Base-by-base conservation (phyloP, 2,113 vertebrate genomes). In the Chelonoidis abingdonii region DNA sequence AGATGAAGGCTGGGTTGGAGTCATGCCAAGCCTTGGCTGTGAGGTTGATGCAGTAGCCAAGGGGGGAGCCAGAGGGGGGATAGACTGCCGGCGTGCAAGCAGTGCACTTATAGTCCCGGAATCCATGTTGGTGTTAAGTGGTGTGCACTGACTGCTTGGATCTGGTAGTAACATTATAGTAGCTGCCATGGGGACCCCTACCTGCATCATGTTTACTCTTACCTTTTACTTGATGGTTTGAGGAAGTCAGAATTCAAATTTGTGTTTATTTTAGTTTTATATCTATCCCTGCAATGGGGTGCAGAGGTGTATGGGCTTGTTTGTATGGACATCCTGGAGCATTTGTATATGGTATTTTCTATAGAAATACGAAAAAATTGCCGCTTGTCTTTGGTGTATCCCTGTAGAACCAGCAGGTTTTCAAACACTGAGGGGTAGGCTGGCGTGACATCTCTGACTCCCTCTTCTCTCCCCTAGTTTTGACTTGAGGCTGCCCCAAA, bases 71-170 rank as follows among this genome's bases (percentile, higher is more conserved):
- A 6, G 49, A 6, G 29, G 6, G 12, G 13, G 76, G 50, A 12
- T 17, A 29, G 41, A 13, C 35, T 2, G 56, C 35, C 19, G 10
- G 8, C 0, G 1, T 22, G 79, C 35, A 5, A 21, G 41, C 29
- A 0, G 1, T 8, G 52, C 0, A 0, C 2, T 38, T n/a, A 17
- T 72, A n/a, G 21, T 72, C n/a, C 31, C 14, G 80, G 59, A 19
- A n/a, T 52, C 22, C 8, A 17, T 19, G 62, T 65, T 76, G 41
- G 5, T 47, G 21, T 47, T 47, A 25, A 27, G 65, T 13, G 24
- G 5, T 76, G 38, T 41, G 12, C 75, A 4, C 75, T 47, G 75
- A 11, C 11, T 1, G 3, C 5, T 7, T 24, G 4, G 59, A 27
- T 56, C 7, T 29, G 38, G 31, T 21, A 9, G 9, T 21, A 24